These are phyloP conservation scores for Probaryconus sp. DNA, from an alignment of 1,140 invertebrate species.

Conservation along the genomic window DNA sequence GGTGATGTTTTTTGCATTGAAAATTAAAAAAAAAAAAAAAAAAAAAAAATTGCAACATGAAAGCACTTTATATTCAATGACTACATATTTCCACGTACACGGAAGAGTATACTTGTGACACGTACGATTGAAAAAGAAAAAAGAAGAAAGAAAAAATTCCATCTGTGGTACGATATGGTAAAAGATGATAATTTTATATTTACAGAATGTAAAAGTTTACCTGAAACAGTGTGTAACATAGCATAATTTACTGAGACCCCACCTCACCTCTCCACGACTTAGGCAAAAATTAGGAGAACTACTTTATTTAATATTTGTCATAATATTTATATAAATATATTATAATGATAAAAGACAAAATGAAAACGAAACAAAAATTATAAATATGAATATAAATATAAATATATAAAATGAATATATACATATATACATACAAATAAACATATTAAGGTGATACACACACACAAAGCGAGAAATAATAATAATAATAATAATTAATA, in stretches of 20 bases:
- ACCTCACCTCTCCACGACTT: conserved; percentile 65
- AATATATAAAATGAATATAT: conserved; percentile 59
- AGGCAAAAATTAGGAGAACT: conserved; percentile 75
- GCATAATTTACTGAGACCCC: conserved; percentile 69
- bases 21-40: conserved; percentile 36
- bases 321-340: conserved; percentile 73
- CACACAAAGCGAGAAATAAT: conserved; percentile 63
- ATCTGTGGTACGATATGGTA: conserved; percentile 75
- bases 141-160: too few species aligned
- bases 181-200: conserved; percentile 79
- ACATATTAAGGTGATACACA: conserved; percentile 69
- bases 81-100: conserved; percentile 58
- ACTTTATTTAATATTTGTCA: conserved; percentile 77
- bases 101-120: conserved; percentile 53
- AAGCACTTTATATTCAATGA: conserved; percentile 57
- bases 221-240: conserved; percentile 75
- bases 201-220: conserved; percentile 70
- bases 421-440: conserved; percentile 68
- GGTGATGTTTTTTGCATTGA: too few species aligned
- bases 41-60: conserved; percentile 25
- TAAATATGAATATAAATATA: conserved; percentile 66
- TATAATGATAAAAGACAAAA: too few species aligned
- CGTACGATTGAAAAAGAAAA: conserved; percentile 57
- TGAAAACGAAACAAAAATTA: conserved; percentile 60
- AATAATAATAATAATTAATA: too few species aligned